Percentiles rank a stretch among this genome's conserved stretches.
Evolutionary conservation across 1,140 invertebrate genomes (phyloP).

Genomic region (Diabrotica virgifera): DNA sequence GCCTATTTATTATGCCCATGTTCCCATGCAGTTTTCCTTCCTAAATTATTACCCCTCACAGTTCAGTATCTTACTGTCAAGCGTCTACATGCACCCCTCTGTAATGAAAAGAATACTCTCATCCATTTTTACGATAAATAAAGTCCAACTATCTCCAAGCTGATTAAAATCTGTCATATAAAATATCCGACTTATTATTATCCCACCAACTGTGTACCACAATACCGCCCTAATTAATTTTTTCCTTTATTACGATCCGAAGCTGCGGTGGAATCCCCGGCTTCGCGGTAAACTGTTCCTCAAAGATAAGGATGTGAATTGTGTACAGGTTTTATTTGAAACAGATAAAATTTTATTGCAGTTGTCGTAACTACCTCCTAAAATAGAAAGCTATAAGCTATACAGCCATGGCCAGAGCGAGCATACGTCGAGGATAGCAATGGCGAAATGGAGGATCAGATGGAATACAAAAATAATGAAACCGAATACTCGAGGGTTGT

Average conservation of each 20-base stretch:
- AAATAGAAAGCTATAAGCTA: slow-evolving; percentile 2
- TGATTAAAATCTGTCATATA: slow-evolving; percentile 1
- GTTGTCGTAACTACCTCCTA: slow-evolving; percentile 7
- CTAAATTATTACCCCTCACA: too few species aligned
- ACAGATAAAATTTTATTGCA: slow-evolving; percentile 15
- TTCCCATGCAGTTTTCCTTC: too few species aligned
- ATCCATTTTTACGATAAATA: slow-evolving; percentile 3
- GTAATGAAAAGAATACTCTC: neutral
- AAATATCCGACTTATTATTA: slow-evolving; percentile 1
- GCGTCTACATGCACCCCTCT: too few species aligned
- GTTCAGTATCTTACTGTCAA: too few species aligned
- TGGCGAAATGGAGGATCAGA: neutral
- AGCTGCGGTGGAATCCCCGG: neutral
- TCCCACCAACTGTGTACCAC: slow-evolving; percentile 1
- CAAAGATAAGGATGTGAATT: slow-evolving; percentile 11
- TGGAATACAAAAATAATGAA: neutral
- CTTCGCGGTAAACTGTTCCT: slow-evolving; percentile 10
- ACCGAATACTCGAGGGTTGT: neutral
- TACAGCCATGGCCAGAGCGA: neutral
- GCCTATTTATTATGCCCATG: too few species aligned
- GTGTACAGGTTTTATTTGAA: slow-evolving; percentile 15
- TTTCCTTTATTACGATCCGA: neutral
- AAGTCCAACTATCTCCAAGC: neutral
- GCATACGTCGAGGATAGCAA: neutral
- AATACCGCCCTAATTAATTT: slow-evolving; percentile 1